Evolutionary conservation across 92 coral and sea anemone genomes (phyloP).

Genomic region (Epizoanthus illoricatus): DNA sequence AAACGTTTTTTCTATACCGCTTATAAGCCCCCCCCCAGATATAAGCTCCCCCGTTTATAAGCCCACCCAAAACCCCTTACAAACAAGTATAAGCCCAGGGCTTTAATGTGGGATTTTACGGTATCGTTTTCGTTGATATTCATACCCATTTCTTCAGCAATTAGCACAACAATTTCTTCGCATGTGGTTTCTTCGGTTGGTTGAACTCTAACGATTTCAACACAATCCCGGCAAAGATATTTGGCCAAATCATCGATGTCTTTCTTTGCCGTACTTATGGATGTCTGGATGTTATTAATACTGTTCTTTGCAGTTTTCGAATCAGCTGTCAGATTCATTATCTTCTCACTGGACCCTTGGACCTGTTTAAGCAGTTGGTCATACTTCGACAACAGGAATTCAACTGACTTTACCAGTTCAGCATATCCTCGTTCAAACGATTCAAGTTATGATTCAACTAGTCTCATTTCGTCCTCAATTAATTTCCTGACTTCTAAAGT

Average conservation of each 20-base stretch:
- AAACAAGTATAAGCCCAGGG: too few relatives aligned
- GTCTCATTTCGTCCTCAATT: constrained; percentile 1
- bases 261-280: background rate
- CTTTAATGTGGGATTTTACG: too few relatives aligned
- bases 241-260: constrained; percentile 6
- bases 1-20: too few relatives aligned
- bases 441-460: constrained; percentile 2
- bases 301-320: background rate
- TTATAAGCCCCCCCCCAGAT: too few relatives aligned
- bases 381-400: constrained; percentile 6
- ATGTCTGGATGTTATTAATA: background rate
- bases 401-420: background rate
- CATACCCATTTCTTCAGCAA: constrained; percentile 15
- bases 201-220: background rate
- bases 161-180: background rate
- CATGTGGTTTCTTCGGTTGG: constrained; percentile 8
- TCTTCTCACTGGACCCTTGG: constrained; percentile 13
- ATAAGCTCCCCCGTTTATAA: too few relatives aligned
- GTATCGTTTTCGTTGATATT: background rate
- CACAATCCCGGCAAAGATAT: constrained; percentile 10
- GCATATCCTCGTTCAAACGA: background rate
- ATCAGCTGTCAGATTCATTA: background rate
- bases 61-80: too few relatives aligned
- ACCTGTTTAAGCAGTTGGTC: constrained; percentile 16
- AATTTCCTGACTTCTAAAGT: constrained; percentile 4